Conservation (phyloP, 2,888 invertebrate genomes). For the Meandrusa payeni region DNA sequence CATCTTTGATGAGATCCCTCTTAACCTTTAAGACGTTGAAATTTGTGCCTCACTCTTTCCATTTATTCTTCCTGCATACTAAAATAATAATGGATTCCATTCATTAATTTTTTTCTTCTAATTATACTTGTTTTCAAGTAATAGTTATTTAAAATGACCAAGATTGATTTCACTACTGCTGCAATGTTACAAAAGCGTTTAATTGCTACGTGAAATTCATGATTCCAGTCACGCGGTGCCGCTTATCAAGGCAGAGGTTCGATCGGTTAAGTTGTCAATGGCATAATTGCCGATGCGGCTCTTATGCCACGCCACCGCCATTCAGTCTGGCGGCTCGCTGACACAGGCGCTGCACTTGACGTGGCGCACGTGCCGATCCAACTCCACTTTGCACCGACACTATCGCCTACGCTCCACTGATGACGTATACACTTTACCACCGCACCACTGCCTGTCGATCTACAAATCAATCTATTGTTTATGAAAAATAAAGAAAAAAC, state of each 20-base stretch:
- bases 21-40: too few relatives aligned
- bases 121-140: too few relatives aligned
- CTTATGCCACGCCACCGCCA: constrained; percentile 47
- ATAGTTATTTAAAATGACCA: too few relatives aligned
- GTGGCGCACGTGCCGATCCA: constrained; percentile 74
- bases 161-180: too few relatives aligned
- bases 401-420: constrained; percentile 46
- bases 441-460: constrained; percentile 25
- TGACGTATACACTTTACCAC: constrained; percentile 26
- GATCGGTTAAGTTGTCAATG: constrained; percentile 63
- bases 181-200: too few relatives aligned
- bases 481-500: too few relatives aligned
- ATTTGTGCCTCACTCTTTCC: too few relatives aligned
- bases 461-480: constrained; percentile 51
- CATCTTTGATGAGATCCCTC: too few relatives aligned
- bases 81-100: too few relatives aligned
- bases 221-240: constrained; percentile 5
- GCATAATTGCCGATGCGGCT: constrained; percentile 61
- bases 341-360: constrained; percentile 59
- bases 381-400: constrained; percentile 60
- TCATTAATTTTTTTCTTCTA: too few relatives aligned
- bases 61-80: too few relatives aligned
- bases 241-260: constrained; percentile 32
- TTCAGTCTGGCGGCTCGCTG: constrained; percentile 43
- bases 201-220: not conserved